Conservation (phyloP, 2,797 vertebrate genomes). For the Pseudochromis fuscus region DNA sequence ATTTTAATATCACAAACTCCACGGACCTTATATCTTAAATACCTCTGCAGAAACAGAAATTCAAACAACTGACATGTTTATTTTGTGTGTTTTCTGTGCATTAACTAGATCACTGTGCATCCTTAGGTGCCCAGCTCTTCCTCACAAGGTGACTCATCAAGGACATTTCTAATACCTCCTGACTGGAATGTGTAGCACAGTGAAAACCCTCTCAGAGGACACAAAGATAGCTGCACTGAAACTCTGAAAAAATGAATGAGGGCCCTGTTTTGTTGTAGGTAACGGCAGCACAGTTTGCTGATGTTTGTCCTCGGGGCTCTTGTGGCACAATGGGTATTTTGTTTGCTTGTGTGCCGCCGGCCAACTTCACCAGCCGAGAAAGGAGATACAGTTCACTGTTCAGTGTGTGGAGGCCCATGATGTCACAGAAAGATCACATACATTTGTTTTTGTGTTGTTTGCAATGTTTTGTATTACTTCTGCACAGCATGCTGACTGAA, state of each 20-base stretch:
- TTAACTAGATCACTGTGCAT: background rate
- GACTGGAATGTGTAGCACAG: constrained; percentile 62
- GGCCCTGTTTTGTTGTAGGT: constrained; percentile 68
- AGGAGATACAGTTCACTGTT: constrained; percentile 48
- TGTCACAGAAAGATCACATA: constrained; percentile 4
- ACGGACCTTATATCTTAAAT: background rate
- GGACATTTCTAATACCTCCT: constrained; percentile 64
- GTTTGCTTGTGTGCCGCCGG: constrained; percentile 66
- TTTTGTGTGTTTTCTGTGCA: background rate
- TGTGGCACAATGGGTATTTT: constrained; percentile 75
- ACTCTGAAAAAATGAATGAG: constrained; percentile 69
- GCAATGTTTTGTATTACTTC: too few species aligned
- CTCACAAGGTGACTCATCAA: constrained; percentile 73
- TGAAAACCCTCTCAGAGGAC: constrained; percentile 65
- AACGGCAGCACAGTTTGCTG: constrained; percentile 62
- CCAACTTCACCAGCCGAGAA: constrained; percentile 51
- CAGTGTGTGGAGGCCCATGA: background rate
- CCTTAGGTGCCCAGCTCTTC: constrained; percentile 26
- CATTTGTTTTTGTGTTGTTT: background rate
- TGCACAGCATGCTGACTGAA: background rate
- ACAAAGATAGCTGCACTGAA: constrained; percentile 57
- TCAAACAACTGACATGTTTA: background rate
- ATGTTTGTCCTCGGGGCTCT: constrained; percentile 60
- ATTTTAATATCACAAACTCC: background rate
- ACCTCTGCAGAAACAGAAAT: background rate